These are phyloP conservation scores for Microctenopoma steveboyesi DNA, from an alignment of 2,797 vertebrate genomes.

Conservation along the genomic window DNA sequence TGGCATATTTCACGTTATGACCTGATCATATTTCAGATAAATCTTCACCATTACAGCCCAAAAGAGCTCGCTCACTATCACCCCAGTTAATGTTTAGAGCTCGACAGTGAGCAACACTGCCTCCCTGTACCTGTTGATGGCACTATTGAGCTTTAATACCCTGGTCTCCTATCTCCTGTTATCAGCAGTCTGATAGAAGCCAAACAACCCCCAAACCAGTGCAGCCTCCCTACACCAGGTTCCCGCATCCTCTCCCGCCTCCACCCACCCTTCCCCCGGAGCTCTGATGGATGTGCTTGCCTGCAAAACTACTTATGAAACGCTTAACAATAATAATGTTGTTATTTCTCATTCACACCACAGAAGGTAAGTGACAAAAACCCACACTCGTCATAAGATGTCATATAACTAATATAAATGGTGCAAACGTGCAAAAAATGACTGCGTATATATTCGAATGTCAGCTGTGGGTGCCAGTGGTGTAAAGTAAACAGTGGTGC, in stretches of 20 bases:
- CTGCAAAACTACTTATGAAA: constrained; percentile 74
- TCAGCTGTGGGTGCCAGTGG: constrained; percentile 37
- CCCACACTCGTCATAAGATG: constrained; percentile 46
- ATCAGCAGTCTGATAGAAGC: constrained; percentile 56
- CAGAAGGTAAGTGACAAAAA: constrained; percentile 66
- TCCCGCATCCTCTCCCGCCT: constrained; percentile 37
- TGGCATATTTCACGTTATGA: constrained; percentile 72
- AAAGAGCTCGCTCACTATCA: constrained; percentile 49
- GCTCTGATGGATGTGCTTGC: constrained; percentile 65
- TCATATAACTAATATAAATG: constrained; percentile 54
- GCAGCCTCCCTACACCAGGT: constrained; percentile 45
- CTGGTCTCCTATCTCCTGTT: constrained; percentile 37
- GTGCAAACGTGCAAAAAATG: constrained; percentile 44
- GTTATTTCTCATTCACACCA: constrained; percentile 61
- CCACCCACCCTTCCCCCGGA: constrained; percentile 49
- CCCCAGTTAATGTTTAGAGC: constrained; percentile 18
- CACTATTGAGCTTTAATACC: constrained; percentile 70
- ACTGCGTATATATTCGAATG: constrained; percentile 45
- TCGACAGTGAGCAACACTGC: constrained; percentile 19
- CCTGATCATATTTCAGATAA: constrained; percentile 71
- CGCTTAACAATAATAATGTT: constrained; percentile 74
- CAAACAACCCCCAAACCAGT: constrained; percentile 39
- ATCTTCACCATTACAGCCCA: constrained; percentile 63
- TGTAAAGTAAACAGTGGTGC: constrained; percentile 47
- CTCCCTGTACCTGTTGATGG: constrained; percentile 64